Base-by-base conservation (phyloP, 1,140 invertebrate species). In the Micrasema longulum region DNA sequence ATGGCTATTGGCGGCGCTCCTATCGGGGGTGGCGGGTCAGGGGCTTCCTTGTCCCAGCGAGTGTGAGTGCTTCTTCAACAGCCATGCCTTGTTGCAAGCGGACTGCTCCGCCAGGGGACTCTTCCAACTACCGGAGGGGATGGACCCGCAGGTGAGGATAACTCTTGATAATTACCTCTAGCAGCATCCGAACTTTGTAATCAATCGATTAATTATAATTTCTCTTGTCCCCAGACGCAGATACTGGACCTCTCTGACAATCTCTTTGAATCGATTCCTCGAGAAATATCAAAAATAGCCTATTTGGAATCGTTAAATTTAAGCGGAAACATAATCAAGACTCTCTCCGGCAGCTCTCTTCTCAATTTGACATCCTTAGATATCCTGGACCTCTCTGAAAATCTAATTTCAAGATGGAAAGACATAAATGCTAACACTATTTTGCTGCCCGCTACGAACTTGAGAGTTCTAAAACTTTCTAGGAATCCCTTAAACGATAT, bases 271-370 rank as follows among this genome's bases (percentile, higher is more conserved):
- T 76, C 78, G 12, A 87, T 89, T 74, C 88, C 89, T n/a, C 50
- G 66, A 1, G 79, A 82, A 53, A 78, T 89, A n/a, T 78, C 82
- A 35, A 78, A 80, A 2, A 87, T 87, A 45, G 74, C 77, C 31
- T 83, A 84, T n/a, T 77, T 90, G 50, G 76, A 84, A 48, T 80
- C 79, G 38, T 78, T 90, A 48, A 87, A 89, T 77, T 65, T 89
- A 16, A 88, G 87, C 20, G 78, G 83, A 36, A 90, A 90, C 75
- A 73, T 79, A 50, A 81, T 89, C 20, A 78, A 76, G 4, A 76
- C 76, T 18, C 62, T 90, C 52, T 79, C 79, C 1, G 70, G 72
- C 26, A 74, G 82, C 57, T 80, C 84, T 1, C 79, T 90, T 1
- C 68, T 82, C 22, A 87, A 86, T 7, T 81, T 89, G 12, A 83